Base-by-base conservation (phyloP, 2,797 vertebrate genomes). In the Muraenolepis orangiensis region DNA sequence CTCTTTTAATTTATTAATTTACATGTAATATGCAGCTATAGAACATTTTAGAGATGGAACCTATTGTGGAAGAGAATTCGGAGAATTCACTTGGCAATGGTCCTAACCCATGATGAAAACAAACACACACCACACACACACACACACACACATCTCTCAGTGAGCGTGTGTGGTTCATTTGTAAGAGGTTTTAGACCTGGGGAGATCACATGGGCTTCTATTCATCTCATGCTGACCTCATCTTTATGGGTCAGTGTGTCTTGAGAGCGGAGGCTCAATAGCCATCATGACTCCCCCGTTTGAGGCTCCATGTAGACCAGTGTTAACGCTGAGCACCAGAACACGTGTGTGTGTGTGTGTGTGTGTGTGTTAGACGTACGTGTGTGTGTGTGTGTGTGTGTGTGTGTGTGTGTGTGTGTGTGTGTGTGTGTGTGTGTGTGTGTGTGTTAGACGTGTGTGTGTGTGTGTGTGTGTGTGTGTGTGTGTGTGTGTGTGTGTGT, bases 241-340 rank as follows among this genome's bases (percentile, higher is more conserved):
- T 68, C 82, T 87, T 78, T 85, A 70, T 80, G 76, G 85, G 74
- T 82, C 82, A 82, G 78, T 77, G 83, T 78, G 69, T 82, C 76
- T 69, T 18, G 13, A 20, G 12, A n/a, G 73, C 68, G 68, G 72
- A 66, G 26, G 73, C 80, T 16, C 28, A 67, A 67, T 18, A 31
- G 66, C 28, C 66, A 6, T 18, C 71, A 61, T n/a, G 11, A 36
- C 18, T 14, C 32, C 57, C 14, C 72, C n/a, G n/a, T n/a, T 64
- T 23, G n/a, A 64, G 57, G 1, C 57, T 26, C 51, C 51, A 11
- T 57, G n/a, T 57, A 2, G 26, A 64, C 23, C 57, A 12, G 57
- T 64, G 23, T 10, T 11, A 64, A 64, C 6, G 23, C 57, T 64
- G n/a, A 26, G 57, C 57, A 26, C n/a, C 23, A 64, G 23, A 64